A percentile compares a stretch with the other conserved stretches of the same genome.
These are phyloP conservation scores for Parotocinclus haroldoi DNA, from an alignment of 2,797 vertebrate species.

Conservation along the genomic window DNA sequence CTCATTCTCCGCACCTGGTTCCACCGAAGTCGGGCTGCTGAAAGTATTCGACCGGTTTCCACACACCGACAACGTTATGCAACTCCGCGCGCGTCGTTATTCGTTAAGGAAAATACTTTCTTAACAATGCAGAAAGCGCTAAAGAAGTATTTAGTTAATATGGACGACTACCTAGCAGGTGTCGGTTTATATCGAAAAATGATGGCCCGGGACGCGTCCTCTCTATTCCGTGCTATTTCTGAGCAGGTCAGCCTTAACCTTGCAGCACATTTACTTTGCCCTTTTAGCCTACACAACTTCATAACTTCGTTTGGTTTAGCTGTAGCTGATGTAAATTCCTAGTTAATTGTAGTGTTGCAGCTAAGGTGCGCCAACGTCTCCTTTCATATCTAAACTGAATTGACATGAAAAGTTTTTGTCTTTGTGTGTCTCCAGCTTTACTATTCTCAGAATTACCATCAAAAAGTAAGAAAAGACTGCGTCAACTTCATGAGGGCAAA, in stretches of 20 bases:
- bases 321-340: too few species aligned
- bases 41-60: conserved; percentile 18
- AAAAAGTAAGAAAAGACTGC: conserved; percentile 68
- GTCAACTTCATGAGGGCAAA: conserved; percentile 71
- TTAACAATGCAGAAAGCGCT: conserved; percentile 85
- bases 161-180: conserved; percentile 91
- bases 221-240: conserved; percentile 88
- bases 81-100: conserved; percentile 33
- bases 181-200: conserved; percentile 90
- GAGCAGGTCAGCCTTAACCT: conserved; percentile 78
- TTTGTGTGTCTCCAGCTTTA: conserved; percentile 56
- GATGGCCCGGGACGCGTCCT: conserved; percentile 90
- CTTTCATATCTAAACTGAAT: neutral
- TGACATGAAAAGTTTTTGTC: neutral
- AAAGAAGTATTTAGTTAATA: conserved; percentile 88
- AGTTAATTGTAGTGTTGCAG: neutral
- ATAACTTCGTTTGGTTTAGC: neutral
- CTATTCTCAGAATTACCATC: conserved; percentile 73
- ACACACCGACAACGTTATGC: conserved; percentile 38
- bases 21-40: too few species aligned
- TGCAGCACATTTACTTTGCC: too few species aligned
- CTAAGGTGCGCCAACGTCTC: too few species aligned
- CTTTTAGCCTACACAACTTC: too few species aligned
- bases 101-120: conserved; percentile 37
- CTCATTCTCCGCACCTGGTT: too few species aligned